These are phyloP conservation scores for Brachionus manjavacas DNA, from an alignment of 1,140 invertebrate genomes.

Conservation along the genomic window DNA sequence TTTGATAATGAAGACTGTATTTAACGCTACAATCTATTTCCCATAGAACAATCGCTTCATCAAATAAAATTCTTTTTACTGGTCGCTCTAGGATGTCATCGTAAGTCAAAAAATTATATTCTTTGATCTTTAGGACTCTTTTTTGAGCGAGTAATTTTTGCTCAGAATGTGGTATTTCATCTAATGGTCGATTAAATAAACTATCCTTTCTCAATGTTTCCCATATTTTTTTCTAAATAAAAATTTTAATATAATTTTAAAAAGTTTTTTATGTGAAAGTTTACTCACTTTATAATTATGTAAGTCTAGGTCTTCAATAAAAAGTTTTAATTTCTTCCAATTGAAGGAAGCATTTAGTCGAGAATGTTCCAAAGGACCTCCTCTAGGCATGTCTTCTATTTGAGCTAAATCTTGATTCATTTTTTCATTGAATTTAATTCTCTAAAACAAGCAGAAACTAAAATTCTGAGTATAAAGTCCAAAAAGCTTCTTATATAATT, in stretches of 20 bases:
- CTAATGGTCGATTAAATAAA: slow-evolving; percentile 64
- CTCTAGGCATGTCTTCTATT: slow-evolving; percentile 44
- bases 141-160: slow-evolving; percentile 4
- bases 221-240: slow-evolving; percentile 71
- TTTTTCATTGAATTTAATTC: background rate
- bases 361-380: slow-evolving; percentile 68
- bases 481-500: background rate
- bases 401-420: background rate
- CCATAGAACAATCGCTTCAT: slow-evolving; percentile 64
- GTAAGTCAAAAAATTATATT: slow-evolving; percentile 64
- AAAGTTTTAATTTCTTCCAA: slow-evolving; percentile 71
- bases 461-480: background rate
- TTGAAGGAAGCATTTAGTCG: slow-evolving; percentile 69
- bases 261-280: background rate
- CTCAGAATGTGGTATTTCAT: background rate
- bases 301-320: slow-evolving; percentile 68
- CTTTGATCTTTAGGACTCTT: slow-evolving; percentile 62
- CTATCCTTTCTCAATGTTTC: slow-evolving; percentile 73
- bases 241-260: background rate
- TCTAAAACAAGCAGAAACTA: background rate
- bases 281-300: slow-evolving; percentile 66
- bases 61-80: slow-evolving; percentile 52
- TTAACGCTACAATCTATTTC: slow-evolving; percentile 68
- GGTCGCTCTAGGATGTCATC: slow-evolving; percentile 61
- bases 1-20: slow-evolving; percentile 50